Percentiles rank a stretch among this genome's conserved stretches.
phyloP scores from a whole-genome alignment of 2,113 vertebrate species.

The Natator depressus region DNA sequence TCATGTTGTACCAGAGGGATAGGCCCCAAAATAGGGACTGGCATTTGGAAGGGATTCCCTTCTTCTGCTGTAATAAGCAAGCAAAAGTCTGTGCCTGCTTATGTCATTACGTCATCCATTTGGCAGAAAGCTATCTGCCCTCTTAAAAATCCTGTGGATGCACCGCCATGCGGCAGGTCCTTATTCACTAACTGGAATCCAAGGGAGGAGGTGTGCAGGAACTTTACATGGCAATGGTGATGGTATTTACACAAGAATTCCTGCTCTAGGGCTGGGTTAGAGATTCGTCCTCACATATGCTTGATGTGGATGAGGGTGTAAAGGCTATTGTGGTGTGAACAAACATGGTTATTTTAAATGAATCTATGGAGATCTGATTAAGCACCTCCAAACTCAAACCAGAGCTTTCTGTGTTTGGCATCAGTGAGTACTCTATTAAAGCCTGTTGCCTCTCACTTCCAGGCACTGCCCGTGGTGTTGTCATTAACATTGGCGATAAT shows the following conservation, averaged over 20 bases:
- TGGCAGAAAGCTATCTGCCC: background rate
- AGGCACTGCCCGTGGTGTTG: conserved; percentile 85
- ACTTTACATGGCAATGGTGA: background rate
- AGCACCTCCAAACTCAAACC: background rate
- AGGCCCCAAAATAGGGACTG: background rate
- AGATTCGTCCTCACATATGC: background rate
- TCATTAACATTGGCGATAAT: conserved; percentile 83
- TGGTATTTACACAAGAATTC: background rate
- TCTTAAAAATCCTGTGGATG: background rate
- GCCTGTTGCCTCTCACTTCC: background rate
- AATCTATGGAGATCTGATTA: background rate
- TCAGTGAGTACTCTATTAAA: background rate
- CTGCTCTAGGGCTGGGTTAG: background rate
- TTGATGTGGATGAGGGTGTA: background rate
- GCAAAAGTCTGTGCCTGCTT: background rate
- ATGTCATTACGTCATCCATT: background rate
- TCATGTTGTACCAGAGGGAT: background rate
- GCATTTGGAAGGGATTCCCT: background rate
- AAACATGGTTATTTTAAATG: background rate
- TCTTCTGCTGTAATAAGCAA: background rate
- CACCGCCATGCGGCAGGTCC: background rate
- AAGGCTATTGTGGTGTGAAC: background rate
- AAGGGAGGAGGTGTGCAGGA: background rate
- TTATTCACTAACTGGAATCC: background rate
- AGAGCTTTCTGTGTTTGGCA: background rate